Evolutionary conservation across 1,140 invertebrate genomes (phyloP), one percentile per base, ranked within the genome.

Genomic region (Dendroctonus ponderosae): DNA sequence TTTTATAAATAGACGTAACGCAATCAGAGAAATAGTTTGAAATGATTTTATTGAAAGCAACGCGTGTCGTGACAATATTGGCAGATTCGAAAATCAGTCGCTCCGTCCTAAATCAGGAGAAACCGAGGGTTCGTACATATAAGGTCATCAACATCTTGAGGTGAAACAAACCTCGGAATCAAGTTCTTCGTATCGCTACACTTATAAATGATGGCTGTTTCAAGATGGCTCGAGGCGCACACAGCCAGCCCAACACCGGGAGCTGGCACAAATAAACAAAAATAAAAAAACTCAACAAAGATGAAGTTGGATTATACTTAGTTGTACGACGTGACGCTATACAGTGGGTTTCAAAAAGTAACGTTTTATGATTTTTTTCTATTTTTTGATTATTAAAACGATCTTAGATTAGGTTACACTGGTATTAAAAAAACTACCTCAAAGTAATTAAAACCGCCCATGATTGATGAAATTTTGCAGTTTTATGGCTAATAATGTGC

Each of bases 131-230:
- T 72, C 66, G 62, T 74, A 58, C 60, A 64, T 68, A 65, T 71
- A 72, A 72, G 72, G 72, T 74, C 73, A 74, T 74, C 73, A 74
- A 74, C 73, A 72, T 74, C 73, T 74, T 70, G 66, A 74, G 68
- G 71, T 70, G 70, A 75, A 72, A 67, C 72, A 66, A 64, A 74
- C 68, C 70, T 71, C 70, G 71, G 73, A 75, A 74, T 74, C 75
- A 71, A 73, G 74, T 77, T 75, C 76, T 76, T 69, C 73, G 74
- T 75, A 74, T 76, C 76, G 72, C 72, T 75, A 75, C 71, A 75
- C 72, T 74, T 76, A 74, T 76, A 76, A 76, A 75, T 76, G 74
- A 76, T 76, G 76, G 73, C 75, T 73, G 76, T 74, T 75, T 67
- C 71, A 72, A 74, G 68, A 70, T 74, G 50, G 70, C 74, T 73